These are phyloP conservation scores for Drosophila ironensis DNA, from an alignment of 1,140 invertebrate genomes.

Conservation along the genomic window DNA sequence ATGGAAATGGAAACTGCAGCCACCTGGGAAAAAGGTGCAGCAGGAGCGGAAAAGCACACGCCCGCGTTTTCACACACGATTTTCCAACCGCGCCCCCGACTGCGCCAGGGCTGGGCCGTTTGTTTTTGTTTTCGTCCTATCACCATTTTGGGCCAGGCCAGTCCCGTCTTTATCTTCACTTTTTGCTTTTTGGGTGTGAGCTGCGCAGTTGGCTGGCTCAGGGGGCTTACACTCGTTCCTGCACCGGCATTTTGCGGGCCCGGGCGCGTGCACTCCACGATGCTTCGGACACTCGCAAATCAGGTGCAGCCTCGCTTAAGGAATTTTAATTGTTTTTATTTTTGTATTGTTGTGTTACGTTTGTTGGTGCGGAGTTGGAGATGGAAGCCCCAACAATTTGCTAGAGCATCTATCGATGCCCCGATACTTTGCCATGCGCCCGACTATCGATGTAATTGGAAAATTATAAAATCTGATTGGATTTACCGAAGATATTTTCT, in stretches of 20 bases:
- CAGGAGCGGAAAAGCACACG: background rate
- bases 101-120: slow-evolving; percentile 26
- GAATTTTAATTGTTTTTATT: slow-evolving; percentile 45
- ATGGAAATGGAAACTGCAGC: slow-evolving; percentile 17
- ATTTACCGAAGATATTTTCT: no score
- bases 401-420: background rate
- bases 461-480: no score
- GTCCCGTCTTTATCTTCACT: slow-evolving; percentile 31
- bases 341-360: slow-evolving; percentile 26
- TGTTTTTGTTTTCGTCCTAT: slow-evolving; percentile 50
- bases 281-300: background rate
- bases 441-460: background rate
- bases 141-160: slow-evolving; percentile 9
- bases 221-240: slow-evolving; percentile 3
- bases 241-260: slow-evolving; percentile 8
- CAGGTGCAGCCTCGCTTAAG: background rate
- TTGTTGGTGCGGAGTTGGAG: slow-evolving; percentile 5
- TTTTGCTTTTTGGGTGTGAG: slow-evolving; percentile 66
- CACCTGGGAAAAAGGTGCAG: no score
- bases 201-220: slow-evolving; percentile 35
- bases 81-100: slow-evolving; percentile 10
- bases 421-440: background rate
- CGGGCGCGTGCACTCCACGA: background rate
- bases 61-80: background rate
- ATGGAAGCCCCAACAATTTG: background rate